A percentile compares a stretch with the other conserved stretches of the same genome.
These are phyloP conservation scores for Sylvilagus floridanus DNA, from an alignment of 2,797 vertebrate genomes.

Conservation along the genomic window DNA sequence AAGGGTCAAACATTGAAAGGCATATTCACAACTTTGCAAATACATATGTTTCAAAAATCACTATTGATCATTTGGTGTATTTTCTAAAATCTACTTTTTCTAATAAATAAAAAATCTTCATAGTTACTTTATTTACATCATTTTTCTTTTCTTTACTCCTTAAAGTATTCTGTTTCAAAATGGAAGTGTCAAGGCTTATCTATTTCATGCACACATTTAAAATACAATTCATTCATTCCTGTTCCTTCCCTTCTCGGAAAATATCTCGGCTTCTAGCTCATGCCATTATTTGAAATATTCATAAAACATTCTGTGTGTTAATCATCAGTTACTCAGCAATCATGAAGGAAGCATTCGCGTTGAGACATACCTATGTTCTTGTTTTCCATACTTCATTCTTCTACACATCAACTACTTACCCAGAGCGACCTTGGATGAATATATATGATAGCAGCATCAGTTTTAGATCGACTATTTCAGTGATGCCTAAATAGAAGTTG, in stretches of 20 bases:
- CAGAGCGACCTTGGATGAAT: not conserved
- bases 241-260: not conserved
- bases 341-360: slow-evolving; percentile 9
- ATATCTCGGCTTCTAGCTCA: not conserved
- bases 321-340: not conserved
- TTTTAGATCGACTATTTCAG: slow-evolving; percentile 47
- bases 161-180: not conserved
- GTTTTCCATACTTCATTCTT: slow-evolving; percentile 42
- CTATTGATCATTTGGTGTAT: not conserved
- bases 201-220: slow-evolving; percentile 46
- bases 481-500: not conserved
- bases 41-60: not conserved
- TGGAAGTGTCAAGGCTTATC: not conserved
- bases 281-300: slow-evolving; percentile 34
- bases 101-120: not conserved
- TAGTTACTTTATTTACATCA: slow-evolving; percentile 15
- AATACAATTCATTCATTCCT: slow-evolving; percentile 18
- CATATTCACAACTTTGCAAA: slow-evolving; percentile 46
- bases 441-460: not conserved
- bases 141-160: slow-evolving; percentile 41
- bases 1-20: not conserved
- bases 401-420: not conserved
- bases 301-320: not conserved
- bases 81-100: slow-evolving; percentile 53
- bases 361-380: not conserved